phyloP scores from a whole-genome alignment of 2,888 invertebrate genomes.

The Mesoligia furuncula region DNA sequence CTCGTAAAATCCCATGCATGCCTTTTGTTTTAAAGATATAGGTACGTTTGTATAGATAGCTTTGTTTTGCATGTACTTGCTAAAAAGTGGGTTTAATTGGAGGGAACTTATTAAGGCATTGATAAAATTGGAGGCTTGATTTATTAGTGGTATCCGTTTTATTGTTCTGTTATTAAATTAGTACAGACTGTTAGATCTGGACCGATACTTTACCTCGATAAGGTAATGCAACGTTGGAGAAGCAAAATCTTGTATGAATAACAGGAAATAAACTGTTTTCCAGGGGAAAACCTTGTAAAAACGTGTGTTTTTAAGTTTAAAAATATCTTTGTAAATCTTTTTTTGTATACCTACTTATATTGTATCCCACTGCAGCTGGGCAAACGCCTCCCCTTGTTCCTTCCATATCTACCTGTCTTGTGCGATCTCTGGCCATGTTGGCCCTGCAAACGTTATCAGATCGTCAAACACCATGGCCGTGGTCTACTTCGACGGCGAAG shows the following conservation, averaged over 20 bases:
- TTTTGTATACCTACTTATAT: too few species aligned
- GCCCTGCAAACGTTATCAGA: too few species aligned
- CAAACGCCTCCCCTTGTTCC: too few species aligned
- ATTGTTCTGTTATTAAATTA: slow-evolving; percentile 1
- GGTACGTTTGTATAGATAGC: slow-evolving; percentile 50
- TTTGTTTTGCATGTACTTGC: slow-evolving; percentile 49
- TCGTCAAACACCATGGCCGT: too few species aligned
- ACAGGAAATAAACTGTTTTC: too few species aligned
- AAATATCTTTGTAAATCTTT: too few species aligned
- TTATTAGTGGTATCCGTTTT: slow-evolving; percentile 17
- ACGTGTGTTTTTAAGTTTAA: too few species aligned
- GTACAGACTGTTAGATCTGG: background rate
- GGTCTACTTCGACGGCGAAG: too few species aligned
- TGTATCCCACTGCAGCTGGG: too few species aligned
- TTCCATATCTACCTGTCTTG: too few species aligned
- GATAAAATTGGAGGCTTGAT: slow-evolving; percentile 13
- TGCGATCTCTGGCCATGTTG: too few species aligned
- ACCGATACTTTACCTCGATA: background rate
- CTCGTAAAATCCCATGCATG: slow-evolving; percentile 62
- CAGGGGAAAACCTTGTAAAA: too few species aligned
- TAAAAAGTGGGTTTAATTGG: slow-evolving; percentile 17
- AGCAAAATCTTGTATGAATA: background rate
- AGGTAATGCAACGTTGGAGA: background rate
- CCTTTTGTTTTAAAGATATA: slow-evolving; percentile 62
- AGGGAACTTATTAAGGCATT: slow-evolving; percentile 17